Evolutionary conservation across 2,797 vertebrate species (phyloP).

Genomic region (Lagodon rhomboides): DNA sequence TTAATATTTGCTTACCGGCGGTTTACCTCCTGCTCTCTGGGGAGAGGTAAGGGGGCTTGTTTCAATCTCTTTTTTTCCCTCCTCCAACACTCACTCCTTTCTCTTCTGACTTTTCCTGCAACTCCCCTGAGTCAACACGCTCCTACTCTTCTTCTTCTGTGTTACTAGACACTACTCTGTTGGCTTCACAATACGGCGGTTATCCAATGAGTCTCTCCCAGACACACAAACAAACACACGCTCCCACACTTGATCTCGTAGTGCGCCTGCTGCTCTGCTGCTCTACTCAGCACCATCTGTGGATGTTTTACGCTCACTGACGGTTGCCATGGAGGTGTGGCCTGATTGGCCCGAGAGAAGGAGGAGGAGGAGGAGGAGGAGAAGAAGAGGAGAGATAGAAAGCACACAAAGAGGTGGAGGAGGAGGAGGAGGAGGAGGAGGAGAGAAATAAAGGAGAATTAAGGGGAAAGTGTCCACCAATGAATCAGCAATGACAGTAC

Average conservation of each 20-base stretch:
- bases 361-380: constrained; percentile 60
- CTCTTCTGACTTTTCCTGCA: constrained; percentile 63
- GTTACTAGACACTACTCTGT: constrained; percentile 49
- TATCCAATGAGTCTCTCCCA: constrained; percentile 55
- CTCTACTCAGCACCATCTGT: constrained; percentile 87
- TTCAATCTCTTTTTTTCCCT: constrained; percentile 32
- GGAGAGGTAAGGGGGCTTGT: constrained; percentile 40
- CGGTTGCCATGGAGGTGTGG: constrained; percentile 89
- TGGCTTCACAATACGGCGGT: constrained; percentile 59
- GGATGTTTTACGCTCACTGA: constrained; percentile 88
- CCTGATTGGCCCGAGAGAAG: constrained; percentile 77
- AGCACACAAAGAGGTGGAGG: constrained; percentile 41
- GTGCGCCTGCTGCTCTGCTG: constrained; percentile 77
- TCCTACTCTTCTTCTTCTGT: constrained; percentile 45
- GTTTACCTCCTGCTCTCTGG: constrained; percentile 67
- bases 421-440: constrained; percentile 60
- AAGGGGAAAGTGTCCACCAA: constrained; percentile 78
- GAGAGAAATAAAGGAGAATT: constrained; percentile 70
- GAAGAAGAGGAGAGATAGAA: constrained; percentile 11
- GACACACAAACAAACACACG: constrained; percentile 72
- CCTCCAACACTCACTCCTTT: constrained; percentile 49
- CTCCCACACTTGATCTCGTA: constrained; percentile 78
- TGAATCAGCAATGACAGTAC: constrained; percentile 85
- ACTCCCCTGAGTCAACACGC: constrained; percentile 55
- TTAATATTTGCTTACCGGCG: constrained; percentile 81